These are phyloP conservation scores for Petrolisthes cinctipes DNA, from an alignment of 2,888 invertebrate species.

Conservation along the genomic window DNA sequence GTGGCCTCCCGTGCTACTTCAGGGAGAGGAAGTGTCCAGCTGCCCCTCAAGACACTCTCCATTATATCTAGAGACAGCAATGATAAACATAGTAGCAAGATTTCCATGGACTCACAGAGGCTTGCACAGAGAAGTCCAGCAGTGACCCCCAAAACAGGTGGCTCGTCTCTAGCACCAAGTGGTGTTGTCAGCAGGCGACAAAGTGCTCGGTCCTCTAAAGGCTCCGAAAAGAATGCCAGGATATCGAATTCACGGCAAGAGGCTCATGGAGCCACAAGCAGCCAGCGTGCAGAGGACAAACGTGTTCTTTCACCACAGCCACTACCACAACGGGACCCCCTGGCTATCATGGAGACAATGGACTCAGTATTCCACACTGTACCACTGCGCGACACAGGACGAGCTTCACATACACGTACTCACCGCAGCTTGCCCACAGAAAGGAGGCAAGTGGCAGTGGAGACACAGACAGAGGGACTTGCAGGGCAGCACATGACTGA, in stretches of 20 bases:
- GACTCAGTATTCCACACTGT: constrained; percentile 59
- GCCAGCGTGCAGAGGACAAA: neutral
- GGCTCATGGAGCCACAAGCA: neutral
- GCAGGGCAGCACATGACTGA: neutral
- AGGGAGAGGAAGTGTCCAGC: constrained; percentile 19
- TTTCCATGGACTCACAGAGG: constrained; percentile 50
- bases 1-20: constrained; percentile 48
- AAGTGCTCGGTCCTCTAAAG: constrained; percentile 18
- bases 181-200: neutral
- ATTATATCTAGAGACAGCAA: neutral
- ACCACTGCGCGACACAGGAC: too few relatives aligned
- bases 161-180: neutral
- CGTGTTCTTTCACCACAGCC: neutral
- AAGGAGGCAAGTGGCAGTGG: constrained; percentile 30
- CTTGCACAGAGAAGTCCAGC: constrained; percentile 36
- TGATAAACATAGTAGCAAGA: constrained; percentile 28
- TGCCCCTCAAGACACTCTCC: constrained; percentile 15
- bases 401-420: too few relatives aligned
- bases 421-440: constrained; percentile 23
- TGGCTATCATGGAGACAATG: constrained; percentile 62
- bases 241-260: neutral
- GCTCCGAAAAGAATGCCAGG: neutral
- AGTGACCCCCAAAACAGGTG: constrained; percentile 10
- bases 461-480: constrained; percentile 51
- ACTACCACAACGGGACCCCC: constrained; percentile 36